Evolutionary conservation across 1,140 invertebrate species (phyloP).

Genomic region (Drosophila navojoa): DNA sequence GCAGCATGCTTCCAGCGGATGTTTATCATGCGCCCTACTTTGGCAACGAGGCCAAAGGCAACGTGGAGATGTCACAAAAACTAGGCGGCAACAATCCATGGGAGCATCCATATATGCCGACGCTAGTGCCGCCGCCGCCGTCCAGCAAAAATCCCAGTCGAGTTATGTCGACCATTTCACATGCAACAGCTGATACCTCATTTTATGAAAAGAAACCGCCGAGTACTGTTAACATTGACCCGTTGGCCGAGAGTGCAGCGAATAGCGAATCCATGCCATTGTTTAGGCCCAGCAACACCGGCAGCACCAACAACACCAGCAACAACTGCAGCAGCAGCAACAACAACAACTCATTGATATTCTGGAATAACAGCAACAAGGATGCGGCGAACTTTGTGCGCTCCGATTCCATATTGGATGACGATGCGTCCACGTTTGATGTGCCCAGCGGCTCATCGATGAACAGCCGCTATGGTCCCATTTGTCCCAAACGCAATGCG

Average conservation of each 20-base stretch:
- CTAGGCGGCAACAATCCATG: slow-evolving; percentile 32
- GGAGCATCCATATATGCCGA: slow-evolving; percentile 44
- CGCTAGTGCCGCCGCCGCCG: slow-evolving; percentile 50
- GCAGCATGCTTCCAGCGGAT: slow-evolving; percentile 45
- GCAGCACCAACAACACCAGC: slow-evolving; percentile 17
- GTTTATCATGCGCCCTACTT: slow-evolving; percentile 40
- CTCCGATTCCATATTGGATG: slow-evolving; percentile 87
- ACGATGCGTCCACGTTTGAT: slow-evolving; percentile 91
- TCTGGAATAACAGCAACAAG: slow-evolving; percentile 64
- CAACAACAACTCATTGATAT: slow-evolving; percentile 50
- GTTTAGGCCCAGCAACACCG: slow-evolving; percentile 36
- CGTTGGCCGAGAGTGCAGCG: slow-evolving; percentile 19
- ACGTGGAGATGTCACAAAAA: slow-evolving; percentile 13
- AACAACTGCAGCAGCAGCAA: slow-evolving; percentile 36
- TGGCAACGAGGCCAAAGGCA: slow-evolving; percentile 21
- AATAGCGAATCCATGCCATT: slow-evolving; percentile 53
- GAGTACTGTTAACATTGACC: slow-evolving; percentile 69
- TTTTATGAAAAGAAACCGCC: slow-evolving; percentile 81
- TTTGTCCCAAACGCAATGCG: slow-evolving; percentile 87
- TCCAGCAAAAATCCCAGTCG: slow-evolving; percentile 73
- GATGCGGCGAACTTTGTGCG: slow-evolving; percentile 85
- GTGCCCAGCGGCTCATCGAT: slow-evolving; percentile 85
- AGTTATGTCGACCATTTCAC: slow-evolving; percentile 61
- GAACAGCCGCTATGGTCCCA: slow-evolving; percentile 90
- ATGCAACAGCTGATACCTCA: slow-evolving; percentile 79